Evolutionary conservation across 2,888 invertebrate species (phyloP).

Genomic region (Phengaris alcon): DNA sequence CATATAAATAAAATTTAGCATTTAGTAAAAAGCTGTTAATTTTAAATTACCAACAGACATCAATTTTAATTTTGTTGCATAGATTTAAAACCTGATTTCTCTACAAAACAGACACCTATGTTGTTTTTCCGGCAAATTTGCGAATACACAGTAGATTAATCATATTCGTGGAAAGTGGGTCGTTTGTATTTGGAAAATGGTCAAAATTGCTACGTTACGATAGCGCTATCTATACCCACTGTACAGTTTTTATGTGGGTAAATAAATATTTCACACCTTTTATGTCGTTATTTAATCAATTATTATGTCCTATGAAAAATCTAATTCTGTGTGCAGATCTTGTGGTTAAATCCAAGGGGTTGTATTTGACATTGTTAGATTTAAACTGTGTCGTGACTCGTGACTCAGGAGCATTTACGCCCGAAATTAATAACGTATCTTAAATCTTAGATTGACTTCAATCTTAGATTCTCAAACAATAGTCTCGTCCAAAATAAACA

Average conservation of each 20-base stretch:
- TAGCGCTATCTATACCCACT: constrained; percentile 31
- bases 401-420: no score
- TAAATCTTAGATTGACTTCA: no score
- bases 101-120: background rate
- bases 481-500: constrained; percentile 29
- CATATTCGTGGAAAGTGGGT: constrained; percentile 8
- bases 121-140: background rate
- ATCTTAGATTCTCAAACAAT: background rate
- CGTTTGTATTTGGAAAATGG: constrained; percentile 12
- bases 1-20: no score
- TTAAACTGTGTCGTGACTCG: no score
- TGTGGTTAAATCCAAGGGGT: no score
- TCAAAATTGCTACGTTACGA: constrained; percentile 24
- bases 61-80: background rate
- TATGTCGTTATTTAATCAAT: no score
- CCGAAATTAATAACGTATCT: no score
- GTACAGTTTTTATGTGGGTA: background rate
- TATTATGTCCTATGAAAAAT: no score
- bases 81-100: background rate
- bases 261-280: background rate
- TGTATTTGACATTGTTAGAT: no score
- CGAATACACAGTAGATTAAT: background rate
- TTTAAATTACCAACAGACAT: no score
- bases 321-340: no score
- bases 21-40: no score